A percentile compares a stretch with the other conserved stretches of the same genome.
phyloP scores from a whole-genome alignment of 2,888 invertebrate genomes.

The Cephus nigrinus region DNA sequence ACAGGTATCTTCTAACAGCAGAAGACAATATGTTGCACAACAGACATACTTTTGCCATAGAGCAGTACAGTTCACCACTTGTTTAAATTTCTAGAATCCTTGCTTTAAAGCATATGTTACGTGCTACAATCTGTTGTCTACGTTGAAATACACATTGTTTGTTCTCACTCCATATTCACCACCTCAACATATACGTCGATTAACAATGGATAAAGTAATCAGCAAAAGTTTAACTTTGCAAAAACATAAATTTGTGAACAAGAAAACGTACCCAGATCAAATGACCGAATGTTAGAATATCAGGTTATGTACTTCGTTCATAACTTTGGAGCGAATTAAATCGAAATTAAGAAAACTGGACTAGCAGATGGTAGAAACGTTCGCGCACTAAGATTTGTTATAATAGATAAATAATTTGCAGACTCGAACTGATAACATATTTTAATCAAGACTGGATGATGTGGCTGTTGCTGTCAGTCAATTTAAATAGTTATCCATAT shows the following conservation, averaged over 20 bases:
- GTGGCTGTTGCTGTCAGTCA: conserved; percentile 45
- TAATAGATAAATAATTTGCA: conserved; percentile 32
- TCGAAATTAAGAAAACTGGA: neutral
- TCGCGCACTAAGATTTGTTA: conserved; percentile 3
- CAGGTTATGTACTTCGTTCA: neutral
- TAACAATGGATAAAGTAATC: neutral
- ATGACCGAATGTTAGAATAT: neutral
- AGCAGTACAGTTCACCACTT: neutral
- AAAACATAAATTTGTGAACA: neutral
- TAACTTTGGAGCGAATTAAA: neutral
- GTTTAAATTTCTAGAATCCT: neutral
- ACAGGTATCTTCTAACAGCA: neutral
- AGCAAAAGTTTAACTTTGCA: neutral
- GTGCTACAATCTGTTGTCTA: neutral
- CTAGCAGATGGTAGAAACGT: conserved; percentile 14
- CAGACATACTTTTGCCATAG: neutral
- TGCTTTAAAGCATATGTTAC: neutral
- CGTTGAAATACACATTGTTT: neutral
- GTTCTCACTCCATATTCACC: neutral
- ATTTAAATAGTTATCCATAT: neutral
- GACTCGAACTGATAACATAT: conserved; percentile 38
- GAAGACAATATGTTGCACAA: neutral
- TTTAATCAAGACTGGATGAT: conserved; percentile 51
- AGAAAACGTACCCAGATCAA: neutral
- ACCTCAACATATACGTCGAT: neutral